Evolutionary conservation across 2,113 vertebrate genomes (phyloP).

Genomic region (Melanerpes aurifrons): DNA sequence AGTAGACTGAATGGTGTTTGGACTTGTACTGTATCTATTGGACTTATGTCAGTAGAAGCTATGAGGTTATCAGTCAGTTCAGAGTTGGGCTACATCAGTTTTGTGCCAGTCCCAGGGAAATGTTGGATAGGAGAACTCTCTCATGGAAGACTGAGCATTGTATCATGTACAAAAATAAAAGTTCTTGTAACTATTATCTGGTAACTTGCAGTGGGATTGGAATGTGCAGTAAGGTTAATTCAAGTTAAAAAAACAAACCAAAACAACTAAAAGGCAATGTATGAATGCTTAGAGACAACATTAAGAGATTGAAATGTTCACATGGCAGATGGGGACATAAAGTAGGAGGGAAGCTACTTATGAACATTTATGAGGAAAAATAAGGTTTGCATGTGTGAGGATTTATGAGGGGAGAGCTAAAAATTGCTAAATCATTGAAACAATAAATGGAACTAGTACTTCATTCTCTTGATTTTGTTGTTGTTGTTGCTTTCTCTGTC

Average conservation of each 20-base stretch:
- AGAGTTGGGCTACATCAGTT: background rate
- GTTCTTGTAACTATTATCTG: background rate
- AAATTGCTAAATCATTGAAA: background rate
- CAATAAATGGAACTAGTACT: background rate
- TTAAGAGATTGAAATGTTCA: background rate
- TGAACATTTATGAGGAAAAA: background rate
- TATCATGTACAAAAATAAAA: background rate
- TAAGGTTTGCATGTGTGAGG: background rate
- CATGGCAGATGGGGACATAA: background rate
- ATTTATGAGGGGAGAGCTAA: constrained; percentile 19
- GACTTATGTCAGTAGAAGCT: background rate
- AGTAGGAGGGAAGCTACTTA: background rate
- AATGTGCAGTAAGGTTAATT: background rate
- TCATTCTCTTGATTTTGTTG: background rate
- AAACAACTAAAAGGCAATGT: too few species aligned
- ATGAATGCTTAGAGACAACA: background rate
- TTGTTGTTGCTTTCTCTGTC: background rate
- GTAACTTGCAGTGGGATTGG: background rate
- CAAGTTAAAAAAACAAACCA: background rate
- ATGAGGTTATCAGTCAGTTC: background rate
- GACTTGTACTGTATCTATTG: background rate
- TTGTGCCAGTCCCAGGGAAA: background rate
- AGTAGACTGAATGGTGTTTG: background rate
- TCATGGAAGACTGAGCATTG: background rate
- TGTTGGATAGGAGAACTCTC: background rate